Evolutionary conservation across 1,140 invertebrate genomes (phyloP), one percentile per base, ranked within the genome.

Genomic region (Scaptodrosophila lebanonensis): DNA sequence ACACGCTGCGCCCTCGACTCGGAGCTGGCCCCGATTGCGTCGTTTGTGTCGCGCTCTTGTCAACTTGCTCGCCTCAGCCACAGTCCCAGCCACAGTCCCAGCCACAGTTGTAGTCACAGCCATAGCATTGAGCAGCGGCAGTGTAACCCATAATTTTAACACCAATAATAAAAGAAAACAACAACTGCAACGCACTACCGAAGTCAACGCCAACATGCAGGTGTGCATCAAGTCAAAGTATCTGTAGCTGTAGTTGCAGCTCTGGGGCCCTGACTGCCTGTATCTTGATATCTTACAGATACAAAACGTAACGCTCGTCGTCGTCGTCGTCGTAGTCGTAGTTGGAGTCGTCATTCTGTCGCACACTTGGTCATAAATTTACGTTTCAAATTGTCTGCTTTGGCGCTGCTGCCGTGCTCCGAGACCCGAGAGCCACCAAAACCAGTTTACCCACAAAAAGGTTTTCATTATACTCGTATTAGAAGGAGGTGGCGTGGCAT

Each of bases 111-210:
- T n/a, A 11, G 32, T 33, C 5, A 4, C 22, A 25, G 22, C 22
- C n/a, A n/a, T 25, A 25, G 22, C 22, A 4, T 25, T 50, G 35
- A 43, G 25, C 45, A 36, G 43, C 2, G 43, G 43, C 62, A 66
- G 67, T 69, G 75, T 83, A 82, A 82, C 75, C 75, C 75, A 82
- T 82, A 82, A 82, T 82, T 82, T 82, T 82, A 82, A 82, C 75
- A 82, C 75, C 76, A 82, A 82, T 70, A 82, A 82, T 70, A 82
- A 82, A 79, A 73, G 56, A 67, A 57, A 54, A 59, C 40, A 59
- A 58, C 27, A 68, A 58, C 59, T 43, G 40, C 45, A 39, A 59
- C 15, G 33, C 54, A 52, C 25, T 50, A 38, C 29, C 57, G 32
- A 29, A 32, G 30, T 30, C 59, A 50, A 67, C 62, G 49, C 61